These are phyloP conservation scores for Epinephelus cyanopodus DNA, from an alignment of 2,113 vertebrate species.

Conservation along the genomic window DNA sequence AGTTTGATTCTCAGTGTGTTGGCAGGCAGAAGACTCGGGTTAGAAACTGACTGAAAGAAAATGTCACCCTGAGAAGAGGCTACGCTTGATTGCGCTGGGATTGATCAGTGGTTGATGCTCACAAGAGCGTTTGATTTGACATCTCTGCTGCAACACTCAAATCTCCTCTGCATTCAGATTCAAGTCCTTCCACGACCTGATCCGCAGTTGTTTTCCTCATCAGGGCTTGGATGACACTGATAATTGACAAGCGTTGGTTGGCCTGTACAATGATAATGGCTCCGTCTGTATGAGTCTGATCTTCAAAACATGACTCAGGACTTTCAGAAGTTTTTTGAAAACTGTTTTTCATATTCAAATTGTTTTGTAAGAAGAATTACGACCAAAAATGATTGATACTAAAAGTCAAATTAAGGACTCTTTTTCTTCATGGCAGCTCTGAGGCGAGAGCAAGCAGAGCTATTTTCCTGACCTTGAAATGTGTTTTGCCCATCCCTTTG, in stretches of 20 bases:
- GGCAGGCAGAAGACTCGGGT: slow-evolving; percentile 57
- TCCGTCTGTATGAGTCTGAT: slow-evolving; percentile 24
- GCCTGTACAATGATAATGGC: slow-evolving; percentile 41
- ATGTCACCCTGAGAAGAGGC: slow-evolving; percentile 78
- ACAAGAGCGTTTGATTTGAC: slow-evolving; percentile 81
- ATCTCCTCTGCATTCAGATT: slow-evolving; percentile 76
- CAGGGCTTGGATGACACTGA: slow-evolving; percentile 56
- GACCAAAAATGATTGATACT: neutral
- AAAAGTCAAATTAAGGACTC: slow-evolving; percentile 22
- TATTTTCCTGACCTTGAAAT: slow-evolving; percentile 54
- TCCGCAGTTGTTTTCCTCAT: slow-evolving; percentile 68
- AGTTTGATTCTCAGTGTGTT: slow-evolving; percentile 50
- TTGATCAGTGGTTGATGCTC: slow-evolving; percentile 79
- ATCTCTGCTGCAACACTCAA: slow-evolving; percentile 71
- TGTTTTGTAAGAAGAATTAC: neutral
- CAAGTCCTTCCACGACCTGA: slow-evolving; percentile 67
- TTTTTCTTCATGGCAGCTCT: slow-evolving; percentile 19
- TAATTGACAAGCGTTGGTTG: slow-evolving; percentile 71
- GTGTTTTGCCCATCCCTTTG: slow-evolving; percentile 34
- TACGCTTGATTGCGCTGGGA: slow-evolving; percentile 77
- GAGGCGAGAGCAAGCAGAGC: neutral
- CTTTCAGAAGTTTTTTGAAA: slow-evolving; percentile 27
- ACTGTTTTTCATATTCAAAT: slow-evolving; percentile 18
- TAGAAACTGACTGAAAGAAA: slow-evolving; percentile 68
- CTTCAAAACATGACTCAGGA: slow-evolving; percentile 26